Conservation (phyloP, 2,113 vertebrate species). For the Dromaius novaehollandiae region DNA sequence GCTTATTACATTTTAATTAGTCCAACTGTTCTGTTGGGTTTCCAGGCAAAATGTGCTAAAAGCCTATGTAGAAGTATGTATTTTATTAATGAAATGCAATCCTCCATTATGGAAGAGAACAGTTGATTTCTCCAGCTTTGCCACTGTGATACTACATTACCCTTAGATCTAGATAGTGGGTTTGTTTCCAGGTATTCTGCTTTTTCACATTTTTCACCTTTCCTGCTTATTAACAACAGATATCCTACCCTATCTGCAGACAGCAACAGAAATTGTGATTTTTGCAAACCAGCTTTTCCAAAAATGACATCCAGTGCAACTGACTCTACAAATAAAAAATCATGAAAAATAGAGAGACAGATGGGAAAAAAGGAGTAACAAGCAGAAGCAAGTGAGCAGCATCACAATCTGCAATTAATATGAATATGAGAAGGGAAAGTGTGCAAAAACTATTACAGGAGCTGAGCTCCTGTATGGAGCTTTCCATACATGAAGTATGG, state of each 20-base stretch:
- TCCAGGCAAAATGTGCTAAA: background rate
- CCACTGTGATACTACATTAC: background rate
- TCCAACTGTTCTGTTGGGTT: background rate
- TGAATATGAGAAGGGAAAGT: background rate
- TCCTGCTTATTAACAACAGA: background rate
- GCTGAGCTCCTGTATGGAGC: too few relatives aligned
- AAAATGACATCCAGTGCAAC: background rate
- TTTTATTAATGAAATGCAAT: background rate
- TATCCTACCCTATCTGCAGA: background rate
- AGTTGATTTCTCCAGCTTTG: background rate
- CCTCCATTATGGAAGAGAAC: background rate
- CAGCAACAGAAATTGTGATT: background rate
- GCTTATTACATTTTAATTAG: slow-evolving; percentile 13
- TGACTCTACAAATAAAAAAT: background rate
- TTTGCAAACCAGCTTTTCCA: background rate
- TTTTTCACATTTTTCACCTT: background rate
- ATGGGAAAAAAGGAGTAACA: background rate
- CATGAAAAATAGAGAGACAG: background rate
- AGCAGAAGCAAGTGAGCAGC: background rate
- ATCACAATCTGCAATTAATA: background rate
- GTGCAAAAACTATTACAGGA: background rate
- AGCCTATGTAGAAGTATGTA: background rate
- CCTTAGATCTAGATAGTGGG: background rate
- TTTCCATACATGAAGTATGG: too few relatives aligned
- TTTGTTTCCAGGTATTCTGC: background rate